A percentile compares a stretch with the other conserved stretches of the same genome.
Evolutionary conservation across 2,113 vertebrate species (phyloP).

Genomic region (Myotis davidii): DNA sequence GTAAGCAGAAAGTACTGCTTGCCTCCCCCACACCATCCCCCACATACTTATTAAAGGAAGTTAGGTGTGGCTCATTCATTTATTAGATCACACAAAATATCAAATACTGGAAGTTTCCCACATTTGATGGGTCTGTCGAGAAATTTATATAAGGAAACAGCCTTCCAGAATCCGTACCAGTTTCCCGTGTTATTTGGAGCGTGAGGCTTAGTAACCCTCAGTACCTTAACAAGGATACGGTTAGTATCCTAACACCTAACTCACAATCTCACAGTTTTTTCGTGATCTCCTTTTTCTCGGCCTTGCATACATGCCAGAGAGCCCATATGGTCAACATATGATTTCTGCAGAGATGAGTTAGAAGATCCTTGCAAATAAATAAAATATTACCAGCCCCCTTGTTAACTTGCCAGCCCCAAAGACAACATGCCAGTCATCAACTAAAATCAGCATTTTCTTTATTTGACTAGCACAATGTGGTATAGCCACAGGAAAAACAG

Average conservation of each 20-base stretch:
- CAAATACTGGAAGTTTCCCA: slow-evolving; percentile 78
- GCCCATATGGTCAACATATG: slow-evolving; percentile 79
- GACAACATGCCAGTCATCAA: neutral
- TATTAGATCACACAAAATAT: slow-evolving; percentile 70
- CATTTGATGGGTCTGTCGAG: slow-evolving; percentile 78
- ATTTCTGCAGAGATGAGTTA: slow-evolving; percentile 77
- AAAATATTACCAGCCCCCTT: slow-evolving; percentile 1
- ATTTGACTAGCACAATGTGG: neutral
- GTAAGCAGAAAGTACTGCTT: neutral
- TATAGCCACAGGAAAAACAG: neutral
- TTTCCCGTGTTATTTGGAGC: slow-evolving; percentile 69
- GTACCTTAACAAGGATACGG: slow-evolving; percentile 57
- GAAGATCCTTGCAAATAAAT: slow-evolving; percentile 58
- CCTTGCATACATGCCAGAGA: slow-evolving; percentile 12
- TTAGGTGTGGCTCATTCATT: neutral
- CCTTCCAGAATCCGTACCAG: neutral
- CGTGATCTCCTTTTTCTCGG: slow-evolving; percentile 71
- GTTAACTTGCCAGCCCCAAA: neutral
- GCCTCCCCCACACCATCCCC: neutral
- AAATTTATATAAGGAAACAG: slow-evolving; percentile 76
- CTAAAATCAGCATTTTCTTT: neutral
- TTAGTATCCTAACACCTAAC: neutral
- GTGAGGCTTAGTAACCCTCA: slow-evolving; percentile 72
- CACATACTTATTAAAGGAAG: neutral
- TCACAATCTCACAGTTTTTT: slow-evolving; percentile 59